A percentile compares a stretch with the other conserved stretches of the same genome.
phyloP scores from a whole-genome alignment of 2,113 vertebrate genomes.

The Notiomystis cincta region DNA sequence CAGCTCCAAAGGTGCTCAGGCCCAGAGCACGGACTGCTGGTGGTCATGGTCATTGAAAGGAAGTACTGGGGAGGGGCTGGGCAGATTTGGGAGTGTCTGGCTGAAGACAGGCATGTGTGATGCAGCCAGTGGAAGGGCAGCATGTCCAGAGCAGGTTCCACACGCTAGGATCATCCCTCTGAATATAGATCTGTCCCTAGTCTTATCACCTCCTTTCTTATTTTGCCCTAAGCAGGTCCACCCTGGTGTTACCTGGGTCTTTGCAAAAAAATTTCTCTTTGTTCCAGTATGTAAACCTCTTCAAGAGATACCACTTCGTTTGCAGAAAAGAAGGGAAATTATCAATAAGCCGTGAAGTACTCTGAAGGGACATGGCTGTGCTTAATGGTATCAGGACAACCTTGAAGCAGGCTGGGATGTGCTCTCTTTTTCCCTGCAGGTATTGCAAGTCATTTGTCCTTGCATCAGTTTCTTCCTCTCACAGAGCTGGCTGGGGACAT shows the following conservation, averaged over 20 bases:
- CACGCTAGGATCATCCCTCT: background rate
- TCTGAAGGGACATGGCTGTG: background rate
- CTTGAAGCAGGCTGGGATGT: background rate
- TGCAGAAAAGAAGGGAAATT: background rate
- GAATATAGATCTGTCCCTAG: background rate
- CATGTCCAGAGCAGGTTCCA: background rate
- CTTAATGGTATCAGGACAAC: background rate
- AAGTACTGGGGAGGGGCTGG: background rate
- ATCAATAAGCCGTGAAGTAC: background rate
- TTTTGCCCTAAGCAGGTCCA: background rate
- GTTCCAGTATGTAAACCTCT: background rate
- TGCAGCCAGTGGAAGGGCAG: background rate
- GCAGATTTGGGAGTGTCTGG: background rate
- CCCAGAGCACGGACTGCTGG: fast-evolving
- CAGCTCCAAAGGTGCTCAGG: background rate
- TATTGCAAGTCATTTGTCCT: background rate
- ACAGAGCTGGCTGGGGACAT: background rate
- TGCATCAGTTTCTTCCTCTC: background rate
- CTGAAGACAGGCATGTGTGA: background rate
- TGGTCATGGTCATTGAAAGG: background rate
- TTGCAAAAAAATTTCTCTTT: background rate
- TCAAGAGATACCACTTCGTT: background rate
- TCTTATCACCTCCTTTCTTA: background rate
- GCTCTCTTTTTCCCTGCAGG: background rate
- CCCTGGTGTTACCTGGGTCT: background rate